phyloP scores from a whole-genome alignment of 2,888 invertebrate genomes.

The Pollenia angustigena region DNA sequence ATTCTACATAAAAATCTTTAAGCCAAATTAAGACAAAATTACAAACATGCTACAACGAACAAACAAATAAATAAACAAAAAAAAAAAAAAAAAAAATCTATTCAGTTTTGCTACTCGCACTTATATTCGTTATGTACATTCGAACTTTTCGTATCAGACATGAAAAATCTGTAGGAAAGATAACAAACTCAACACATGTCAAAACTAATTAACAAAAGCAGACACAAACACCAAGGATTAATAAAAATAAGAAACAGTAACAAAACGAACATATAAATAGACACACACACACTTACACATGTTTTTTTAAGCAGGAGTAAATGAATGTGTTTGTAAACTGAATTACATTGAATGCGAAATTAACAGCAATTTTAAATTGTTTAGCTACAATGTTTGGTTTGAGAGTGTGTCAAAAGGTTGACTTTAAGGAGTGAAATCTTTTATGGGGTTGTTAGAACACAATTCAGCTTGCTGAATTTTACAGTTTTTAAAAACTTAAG shows the following conservation, averaged over 20 bases:
- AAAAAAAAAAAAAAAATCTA: constrained; percentile 26
- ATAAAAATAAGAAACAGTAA: constrained; percentile 12
- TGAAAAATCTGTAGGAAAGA: constrained; percentile 68
- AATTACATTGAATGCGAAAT: constrained; percentile 50
- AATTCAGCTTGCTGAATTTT: no score
- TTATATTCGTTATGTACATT: constrained; percentile 41
- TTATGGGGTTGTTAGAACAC: not conserved
- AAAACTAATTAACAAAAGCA: constrained; percentile 74
- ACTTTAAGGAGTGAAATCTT: constrained; percentile 44
- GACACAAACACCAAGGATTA: constrained; percentile 69
- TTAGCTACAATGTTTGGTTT: constrained; percentile 43
- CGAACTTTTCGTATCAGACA: constrained; percentile 56
- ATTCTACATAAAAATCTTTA: not conserved
- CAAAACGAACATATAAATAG: constrained; percentile 39
- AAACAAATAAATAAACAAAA: constrained; percentile 25
- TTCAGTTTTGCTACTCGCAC: constrained; percentile 46
- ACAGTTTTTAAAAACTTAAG: no score
- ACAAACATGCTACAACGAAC: constrained; percentile 11
- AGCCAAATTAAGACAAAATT: constrained; percentile 47
- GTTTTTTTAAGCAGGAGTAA: not conserved
- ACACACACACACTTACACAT: constrained; percentile 18
- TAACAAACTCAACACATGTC: constrained; percentile 74
- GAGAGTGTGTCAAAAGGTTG: not conserved
- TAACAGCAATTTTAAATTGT: constrained; percentile 62
- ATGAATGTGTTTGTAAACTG: not conserved